Percentiles rank a stretch among this genome's conserved stretches.
Evolutionary conservation across 2,888 invertebrate species (phyloP).

Genomic region (Autographa gamma): DNA sequence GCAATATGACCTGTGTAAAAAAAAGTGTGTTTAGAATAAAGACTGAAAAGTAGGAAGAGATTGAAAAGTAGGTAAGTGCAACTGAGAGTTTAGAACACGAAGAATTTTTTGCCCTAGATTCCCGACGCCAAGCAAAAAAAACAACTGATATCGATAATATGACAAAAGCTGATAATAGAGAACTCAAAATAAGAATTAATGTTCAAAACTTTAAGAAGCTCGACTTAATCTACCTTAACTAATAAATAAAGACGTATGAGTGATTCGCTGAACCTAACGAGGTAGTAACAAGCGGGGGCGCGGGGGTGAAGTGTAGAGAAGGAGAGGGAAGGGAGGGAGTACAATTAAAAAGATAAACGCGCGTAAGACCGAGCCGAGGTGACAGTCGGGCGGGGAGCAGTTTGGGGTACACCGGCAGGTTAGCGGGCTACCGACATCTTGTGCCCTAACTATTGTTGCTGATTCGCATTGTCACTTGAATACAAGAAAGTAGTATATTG

Average conservation of each 20-base stretch:
- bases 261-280: constrained; percentile 75
- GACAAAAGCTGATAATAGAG: too few relatives aligned
- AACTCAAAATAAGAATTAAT: background rate
- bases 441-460: constrained; percentile 63
- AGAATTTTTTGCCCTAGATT: too few relatives aligned
- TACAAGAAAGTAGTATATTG: background rate
- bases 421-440: constrained; percentile 83
- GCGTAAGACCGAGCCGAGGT: constrained; percentile 81
- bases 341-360: constrained; percentile 88
- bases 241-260: constrained; percentile 51
- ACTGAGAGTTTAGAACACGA: too few relatives aligned
- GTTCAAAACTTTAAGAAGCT: background rate
- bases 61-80: too few relatives aligned
- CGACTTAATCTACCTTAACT: constrained; percentile 28
- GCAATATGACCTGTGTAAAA: constrained; percentile 5
- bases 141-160: too few relatives aligned
- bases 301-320: constrained; percentile 47
- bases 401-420: constrained; percentile 82
- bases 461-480: constrained; percentile 25
- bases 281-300: constrained; percentile 71
- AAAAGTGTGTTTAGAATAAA: too few relatives aligned
- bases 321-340: constrained; percentile 66
- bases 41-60: too few relatives aligned
- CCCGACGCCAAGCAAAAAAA: too few relatives aligned
- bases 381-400: constrained; percentile 75